A percentile compares a stretch with the other conserved stretches of the same genome.
phyloP scores from a whole-genome alignment of 92 coral and sea anemone genomes.

The Diadumene lineata region DNA sequence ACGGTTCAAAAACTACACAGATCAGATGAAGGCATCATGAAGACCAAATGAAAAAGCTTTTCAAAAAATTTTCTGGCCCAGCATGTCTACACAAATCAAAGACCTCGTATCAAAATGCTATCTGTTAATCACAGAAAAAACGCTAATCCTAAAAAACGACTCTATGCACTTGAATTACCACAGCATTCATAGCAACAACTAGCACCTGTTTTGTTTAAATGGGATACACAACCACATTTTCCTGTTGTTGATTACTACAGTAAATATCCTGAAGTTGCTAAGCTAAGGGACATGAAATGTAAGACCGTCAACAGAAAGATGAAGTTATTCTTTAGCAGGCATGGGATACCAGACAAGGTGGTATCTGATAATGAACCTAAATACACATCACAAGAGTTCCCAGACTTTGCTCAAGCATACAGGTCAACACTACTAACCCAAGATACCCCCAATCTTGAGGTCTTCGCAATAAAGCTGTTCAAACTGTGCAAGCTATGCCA shows the following conservation, averaged over 20 bases:
- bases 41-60: conserved; percentile 47
- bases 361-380: conserved; percentile 28
- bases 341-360: conserved; percentile 27
- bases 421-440: conserved; percentile 57
- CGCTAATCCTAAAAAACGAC: conserved; percentile 41
- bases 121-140: too few relatives aligned
- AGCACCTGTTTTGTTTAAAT: conserved; percentile 31
- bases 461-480: conserved; percentile 56
- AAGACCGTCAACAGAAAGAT: conserved; percentile 47
- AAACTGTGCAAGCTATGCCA: conserved; percentile 33
- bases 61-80: conserved; percentile 58
- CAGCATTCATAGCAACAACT: conserved; percentile 46
- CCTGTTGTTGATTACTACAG: conserved; percentile 45
- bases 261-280: conserved; percentile 44
- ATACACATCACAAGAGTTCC: conserved; percentile 14
- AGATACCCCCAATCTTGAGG: conserved; percentile 69
- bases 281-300: conserved; percentile 39
- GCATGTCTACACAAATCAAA: conserved; percentile 46
- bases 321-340: conserved; percentile 40
- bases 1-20: conserved; percentile 47
- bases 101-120: conserved; percentile 42
- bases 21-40: conserved; percentile 61
- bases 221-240: conserved; percentile 31
- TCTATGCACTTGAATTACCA: conserved; percentile 51
- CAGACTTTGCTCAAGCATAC: conserved; percentile 29